Base-by-base conservation (phyloP, 2,888 invertebrate genomes). In the Linnaemya vulpina region DNA sequence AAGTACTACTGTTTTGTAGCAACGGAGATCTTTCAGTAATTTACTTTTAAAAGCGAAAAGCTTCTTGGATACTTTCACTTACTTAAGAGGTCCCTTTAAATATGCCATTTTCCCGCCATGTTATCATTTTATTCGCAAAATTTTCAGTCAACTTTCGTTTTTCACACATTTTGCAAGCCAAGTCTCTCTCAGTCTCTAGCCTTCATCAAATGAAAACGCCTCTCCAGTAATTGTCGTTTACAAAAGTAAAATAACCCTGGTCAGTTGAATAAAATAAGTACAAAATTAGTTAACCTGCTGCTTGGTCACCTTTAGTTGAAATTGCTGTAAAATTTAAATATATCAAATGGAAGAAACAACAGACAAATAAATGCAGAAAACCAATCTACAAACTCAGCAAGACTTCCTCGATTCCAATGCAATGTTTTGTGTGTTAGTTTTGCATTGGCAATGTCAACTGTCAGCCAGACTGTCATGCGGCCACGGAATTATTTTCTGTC, bases 331-430 rank as follows among this genome's bases (percentile, higher is more conserved):
- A 67, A 30, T 25, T 53, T 15, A 68, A 58, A 63, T 3, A 17
- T 13, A n/a, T 25, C 17, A 38, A 13, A 62, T 9, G 22, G 9
- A 30, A 15, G 40, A 53, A 79, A 43, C 40, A 11, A 30, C n/a
- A 78, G 38, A 65, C 20, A 60, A n/a, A 65, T 55, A 51, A 30
- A 46, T 30, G 55, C 30, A 40, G 51, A 67, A 67, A 77, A 2
- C 5, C 17, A 49, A 81, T 68, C 22, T 51, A 53, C 70, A 82
- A 78, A 71, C 85, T 58, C 85, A 85, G 85, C 85, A 85, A 85
- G 85, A 85, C 85, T 85, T 85, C 85, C 85, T 82, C 78, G 78
- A 85, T 65, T 85, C 40, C 43, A 84, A 74, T 75, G 67, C 13
- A 17, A 65, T 71, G 8, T 17, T 68, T 62, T 67, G 30, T 65